phyloP scores from a whole-genome alignment of 2,797 vertebrate genomes.

The Urocyon cinereoargenteus region DNA sequence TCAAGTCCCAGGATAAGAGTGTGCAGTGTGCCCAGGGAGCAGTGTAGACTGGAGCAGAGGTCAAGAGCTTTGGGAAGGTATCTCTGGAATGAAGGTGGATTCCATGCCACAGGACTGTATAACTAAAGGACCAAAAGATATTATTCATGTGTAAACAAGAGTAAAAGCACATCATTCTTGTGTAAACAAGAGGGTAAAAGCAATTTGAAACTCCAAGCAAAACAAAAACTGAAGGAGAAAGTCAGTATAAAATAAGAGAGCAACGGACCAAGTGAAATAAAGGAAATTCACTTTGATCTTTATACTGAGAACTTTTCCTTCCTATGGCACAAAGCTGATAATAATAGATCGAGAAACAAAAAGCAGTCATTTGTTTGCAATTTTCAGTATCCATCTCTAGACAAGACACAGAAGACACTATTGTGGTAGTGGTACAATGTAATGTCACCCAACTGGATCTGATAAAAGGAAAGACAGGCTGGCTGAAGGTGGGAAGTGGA shows the following conservation, averaged over 20 bases:
- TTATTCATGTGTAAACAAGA: background rate
- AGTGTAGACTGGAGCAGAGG: background rate
- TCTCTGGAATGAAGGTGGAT: background rate
- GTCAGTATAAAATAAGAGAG: background rate
- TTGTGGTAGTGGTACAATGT: background rate
- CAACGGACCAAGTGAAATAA: background rate
- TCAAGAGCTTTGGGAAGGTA: background rate
- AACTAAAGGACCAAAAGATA: background rate
- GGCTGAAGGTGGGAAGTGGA: background rate
- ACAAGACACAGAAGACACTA: background rate
- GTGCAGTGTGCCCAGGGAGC: too few species aligned
- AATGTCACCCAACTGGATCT: background rate
- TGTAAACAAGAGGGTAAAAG: background rate
- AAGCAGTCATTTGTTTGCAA: background rate
- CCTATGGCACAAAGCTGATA: background rate
- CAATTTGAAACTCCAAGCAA: background rate
- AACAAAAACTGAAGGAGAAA: conserved; percentile 4
- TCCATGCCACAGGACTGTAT: background rate
- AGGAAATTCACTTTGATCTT: background rate
- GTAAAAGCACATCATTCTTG: conserved; percentile 1
- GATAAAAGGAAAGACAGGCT: background rate
- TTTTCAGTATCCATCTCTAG: background rate
- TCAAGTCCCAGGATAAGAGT: background rate
- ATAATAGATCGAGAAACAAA: background rate
- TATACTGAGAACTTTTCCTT: background rate